A percentile compares a stretch with the other conserved stretches of the same genome.
Conservation (phyloP, 2,797 vertebrate genomes). For the Enteromius unitaeniatus region DNA sequence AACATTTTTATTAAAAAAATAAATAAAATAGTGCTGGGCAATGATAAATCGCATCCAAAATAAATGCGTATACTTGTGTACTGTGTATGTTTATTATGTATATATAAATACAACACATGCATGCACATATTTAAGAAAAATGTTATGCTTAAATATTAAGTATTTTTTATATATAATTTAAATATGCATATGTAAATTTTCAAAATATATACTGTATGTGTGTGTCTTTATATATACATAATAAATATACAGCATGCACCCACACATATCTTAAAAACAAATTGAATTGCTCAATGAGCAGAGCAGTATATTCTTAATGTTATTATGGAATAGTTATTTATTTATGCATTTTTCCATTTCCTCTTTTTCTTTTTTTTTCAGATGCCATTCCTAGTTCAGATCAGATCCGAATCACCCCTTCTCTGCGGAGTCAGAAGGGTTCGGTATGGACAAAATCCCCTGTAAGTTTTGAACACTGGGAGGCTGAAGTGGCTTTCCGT, state of each 20-base stretch:
- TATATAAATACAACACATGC: no score
- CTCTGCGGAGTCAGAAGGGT: slow-evolving; percentile 93
- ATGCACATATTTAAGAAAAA: no score
- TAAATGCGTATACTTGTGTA: no score
- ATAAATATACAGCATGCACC: no score
- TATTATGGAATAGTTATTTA: background rate
- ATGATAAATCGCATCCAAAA: no score
- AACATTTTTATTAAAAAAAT: background rate
- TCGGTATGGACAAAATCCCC: slow-evolving; percentile 91
- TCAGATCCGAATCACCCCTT: slow-evolving; percentile 93
- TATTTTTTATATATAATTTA: no score
- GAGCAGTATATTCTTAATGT: background rate
- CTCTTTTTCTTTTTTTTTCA: slow-evolving; percentile 61
- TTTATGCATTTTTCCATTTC: background rate
- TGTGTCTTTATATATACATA: no score
- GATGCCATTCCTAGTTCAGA: slow-evolving; percentile 96
- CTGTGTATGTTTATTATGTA: no score
- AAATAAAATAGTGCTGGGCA: no score
- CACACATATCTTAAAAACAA: background rate
- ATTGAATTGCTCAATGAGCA: background rate
- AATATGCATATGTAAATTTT: no score
- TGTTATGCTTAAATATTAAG: no score
- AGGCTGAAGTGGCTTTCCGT: slow-evolving; percentile 92
- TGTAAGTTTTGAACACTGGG: slow-evolving; percentile 89
- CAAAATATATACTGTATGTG: no score